A percentile compares a stretch with the other conserved stretches of the same genome.
phyloP scores from a whole-genome alignment of 64 coral and sea anemone species.

The Stylophora pistillata region DNA sequence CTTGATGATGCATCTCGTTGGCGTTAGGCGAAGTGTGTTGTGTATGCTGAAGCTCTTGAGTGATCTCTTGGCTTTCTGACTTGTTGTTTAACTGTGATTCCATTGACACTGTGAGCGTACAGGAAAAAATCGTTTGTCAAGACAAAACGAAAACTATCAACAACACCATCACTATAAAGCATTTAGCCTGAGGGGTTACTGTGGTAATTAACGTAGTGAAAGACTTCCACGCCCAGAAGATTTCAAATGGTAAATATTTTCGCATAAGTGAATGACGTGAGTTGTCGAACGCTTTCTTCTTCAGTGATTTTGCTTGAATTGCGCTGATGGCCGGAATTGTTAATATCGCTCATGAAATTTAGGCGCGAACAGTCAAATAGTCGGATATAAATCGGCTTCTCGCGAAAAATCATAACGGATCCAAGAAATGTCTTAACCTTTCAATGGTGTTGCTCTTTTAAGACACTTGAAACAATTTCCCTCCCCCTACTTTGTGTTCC shows the following conservation, averaged over 20 bases:
- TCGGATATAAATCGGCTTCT: conserved; percentile 52
- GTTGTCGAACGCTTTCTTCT: conserved; percentile 77
- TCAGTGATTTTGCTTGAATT: conserved; percentile 70
- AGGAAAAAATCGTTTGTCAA: conserved; percentile 80
- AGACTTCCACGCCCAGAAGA: conserved; percentile 99
- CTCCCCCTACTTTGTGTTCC: conserved; percentile 96
- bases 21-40: conserved; percentile 67
- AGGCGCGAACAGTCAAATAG: conserved; percentile 65
- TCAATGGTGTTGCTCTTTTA: conserved; percentile 98
- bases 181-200: conserved; percentile 98
- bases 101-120: conserved; percentile 85
- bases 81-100: conserved; percentile 88
- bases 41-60: conserved; percentile 84
- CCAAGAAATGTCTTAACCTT: conserved; percentile 99
- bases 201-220: conserved; percentile 98
- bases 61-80: conserved; percentile 82
- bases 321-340: conserved; percentile 51
- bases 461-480: conserved; percentile 99
- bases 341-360: conserved; percentile 44
- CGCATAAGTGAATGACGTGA: conserved; percentile 89
- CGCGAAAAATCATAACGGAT: conserved; percentile 82
- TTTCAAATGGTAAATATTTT: conserved; percentile 99
- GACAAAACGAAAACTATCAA: conserved; percentile 97
- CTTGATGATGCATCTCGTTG: conserved; percentile 78
- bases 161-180: conserved; percentile 92